Base-by-base conservation (phyloP, 2,113 vertebrate genomes). In the Halcyon senegalensis region DNA sequence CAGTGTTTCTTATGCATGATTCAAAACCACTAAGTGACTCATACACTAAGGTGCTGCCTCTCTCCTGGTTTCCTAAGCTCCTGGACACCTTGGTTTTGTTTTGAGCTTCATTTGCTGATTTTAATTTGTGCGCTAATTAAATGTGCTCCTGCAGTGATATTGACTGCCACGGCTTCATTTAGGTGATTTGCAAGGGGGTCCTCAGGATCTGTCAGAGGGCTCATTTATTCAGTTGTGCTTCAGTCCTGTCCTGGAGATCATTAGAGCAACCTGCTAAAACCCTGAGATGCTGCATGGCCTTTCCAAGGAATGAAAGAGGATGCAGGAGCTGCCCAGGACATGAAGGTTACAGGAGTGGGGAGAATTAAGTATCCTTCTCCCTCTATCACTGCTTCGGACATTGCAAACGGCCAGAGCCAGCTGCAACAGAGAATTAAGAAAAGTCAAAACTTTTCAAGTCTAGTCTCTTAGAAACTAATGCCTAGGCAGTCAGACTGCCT, bases 61-160 rank as follows among this genome's bases (percentile, higher is more conserved):
- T 43, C 35, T 48, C 23, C 16, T 33, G 24, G 41, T 59, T 60
- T 67, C 58, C 43, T 59, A 53, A 82, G 31, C 13, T 89, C 37
- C 74, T 43, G 21, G 16, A 18, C 35, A 51, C 55, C 48, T 46
- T 66, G 46, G 27, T 23, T 93, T 77, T 79, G 10, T 15, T 55
- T 76, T 90, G 33, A 92, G 39, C 43, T 64, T 83, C 24, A 51
- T 66, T 73, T 86, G 56, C 30, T 41, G 1, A 30, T 60, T 90
- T 84, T 66, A 79, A 83, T 79, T 84, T 69, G 35, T 33, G 50
- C 51, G 14, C 39, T 87, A 89, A 84, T 82, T 89, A 87, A 89
- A 48, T 27, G 31, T 46, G 11, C 14, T 85, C 70, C 84, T 66
- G 67, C 10, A 35, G 46, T 10, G 43, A 51, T 84, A 69, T 5